Base-by-base conservation (phyloP, 2,797 vertebrate genomes). In the Gobionotothen gibberifrons region DNA sequence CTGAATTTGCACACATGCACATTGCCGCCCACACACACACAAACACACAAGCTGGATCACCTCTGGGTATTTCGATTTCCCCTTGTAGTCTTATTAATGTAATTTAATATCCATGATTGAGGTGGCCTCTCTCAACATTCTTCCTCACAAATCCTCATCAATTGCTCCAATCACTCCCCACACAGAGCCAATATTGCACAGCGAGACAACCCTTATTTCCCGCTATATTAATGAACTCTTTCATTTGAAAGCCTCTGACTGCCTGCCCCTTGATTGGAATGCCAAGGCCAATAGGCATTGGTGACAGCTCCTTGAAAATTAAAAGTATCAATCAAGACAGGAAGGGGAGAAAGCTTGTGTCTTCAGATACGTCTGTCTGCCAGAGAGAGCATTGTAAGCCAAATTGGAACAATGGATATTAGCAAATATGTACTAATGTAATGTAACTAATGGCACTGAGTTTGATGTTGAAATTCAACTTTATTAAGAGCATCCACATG, bases 241-340 rank as follows among this genome's bases (percentile, higher is more conserved):
- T 90, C 90, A 92, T 89, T 90, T 87, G 76, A 91, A 90, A 87
- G 82, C 83, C 72, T 90, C 78, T 83, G 86, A 91, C 88, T 85
- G 78, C 76, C 77, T 46, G 72, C 69, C 67, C 74, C 81, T 83
- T 90, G 85, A 91, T 84, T 89, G 84, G 85, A 85, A 86, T 88
- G 83, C 84, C 82, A 85, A 84, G 88, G 79, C 88, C 84, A 82
- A 84, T 81, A 72, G 83, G 76, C 83, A 53, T 71, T 4, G 6
- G 82, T 88, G 90, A 88, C 85, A 87, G 87, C 83, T 87, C 76
- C 81, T 86, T 83, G 89, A 89, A 92, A 93, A 94, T 93, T 85
- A 90, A 92, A 92, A 86, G 85, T 87, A 93, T 93, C 90, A 91
- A 93, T 93, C 91, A 92, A 69, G 78, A 77, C 19, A 4, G 70